phyloP scores from a whole-genome alignment of 2,888 invertebrate species.

The Andrena bicolor region DNA sequence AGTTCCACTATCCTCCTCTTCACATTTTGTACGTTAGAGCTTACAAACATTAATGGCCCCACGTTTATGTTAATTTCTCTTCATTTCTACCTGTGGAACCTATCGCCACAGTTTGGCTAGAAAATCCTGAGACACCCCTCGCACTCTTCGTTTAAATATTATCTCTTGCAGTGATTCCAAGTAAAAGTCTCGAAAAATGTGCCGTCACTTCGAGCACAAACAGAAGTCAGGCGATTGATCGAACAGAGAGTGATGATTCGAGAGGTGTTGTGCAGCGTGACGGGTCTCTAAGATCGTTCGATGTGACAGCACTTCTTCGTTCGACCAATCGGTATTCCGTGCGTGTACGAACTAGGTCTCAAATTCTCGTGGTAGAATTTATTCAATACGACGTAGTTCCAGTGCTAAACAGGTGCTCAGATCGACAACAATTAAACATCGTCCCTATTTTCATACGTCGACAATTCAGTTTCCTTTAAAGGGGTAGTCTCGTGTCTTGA shows the following conservation, averaged over 20 bases:
- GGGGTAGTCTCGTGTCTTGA: too few relatives aligned
- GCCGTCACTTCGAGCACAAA: slow-evolving; percentile 43
- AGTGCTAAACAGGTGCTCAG: slow-evolving; percentile 66
- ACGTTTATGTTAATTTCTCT: neutral
- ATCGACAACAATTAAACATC: neutral
- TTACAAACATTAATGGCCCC: neutral
- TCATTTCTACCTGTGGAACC: neutral
- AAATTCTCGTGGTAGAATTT: slow-evolving; percentile 37
- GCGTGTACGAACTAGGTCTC: slow-evolving; percentile 34
- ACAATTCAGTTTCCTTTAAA: neutral
- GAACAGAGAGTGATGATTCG: slow-evolving; percentile 2
- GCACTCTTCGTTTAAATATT: slow-evolving; percentile 42
- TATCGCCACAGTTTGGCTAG: neutral
- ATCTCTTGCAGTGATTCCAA: slow-evolving; percentile 27
- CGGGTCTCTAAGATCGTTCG: neutral
- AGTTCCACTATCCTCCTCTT: too few relatives aligned
- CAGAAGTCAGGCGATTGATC: neutral
- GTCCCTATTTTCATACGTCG: neutral
- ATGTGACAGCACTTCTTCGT: slow-evolving; percentile 48
- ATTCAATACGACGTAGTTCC: slow-evolving; percentile 48
- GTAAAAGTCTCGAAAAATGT: slow-evolving; percentile 24
- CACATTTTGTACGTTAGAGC: neutral
- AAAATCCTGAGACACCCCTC: neutral
- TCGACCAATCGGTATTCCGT: slow-evolving; percentile 44
- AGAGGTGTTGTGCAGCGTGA: neutral